Evolutionary conservation across 2,113 vertebrate genomes (phyloP).

Genomic region (Ia io): DNA sequence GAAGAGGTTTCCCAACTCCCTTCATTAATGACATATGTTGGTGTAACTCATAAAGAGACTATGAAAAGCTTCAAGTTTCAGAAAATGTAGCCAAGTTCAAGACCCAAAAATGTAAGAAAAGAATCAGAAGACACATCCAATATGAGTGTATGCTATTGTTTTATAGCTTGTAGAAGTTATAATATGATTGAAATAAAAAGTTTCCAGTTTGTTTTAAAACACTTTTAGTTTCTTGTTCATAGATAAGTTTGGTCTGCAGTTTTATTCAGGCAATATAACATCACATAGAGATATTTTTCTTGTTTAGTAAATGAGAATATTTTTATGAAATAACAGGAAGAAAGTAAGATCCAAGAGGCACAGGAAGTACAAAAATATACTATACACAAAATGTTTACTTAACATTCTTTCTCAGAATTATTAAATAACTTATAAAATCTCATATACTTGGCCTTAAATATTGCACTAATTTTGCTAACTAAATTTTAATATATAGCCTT

Average conservation of each 20-base stretch:
- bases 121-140: slow-evolving; percentile 35
- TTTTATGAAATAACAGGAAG: neutral
- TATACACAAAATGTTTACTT: slow-evolving; percentile 6
- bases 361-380: neutral
- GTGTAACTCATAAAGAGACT: slow-evolving; percentile 36
- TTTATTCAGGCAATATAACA: neutral
- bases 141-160: neutral
- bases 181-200: slow-evolving; percentile 28
- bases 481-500: neutral
- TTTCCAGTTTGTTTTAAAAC: slow-evolving; percentile 10
- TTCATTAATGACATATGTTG: slow-evolving; percentile 71
- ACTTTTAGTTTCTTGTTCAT: neutral
- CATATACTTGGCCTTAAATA: neutral
- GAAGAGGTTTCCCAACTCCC: slow-evolving; percentile 28
- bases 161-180: slow-evolving; percentile 35
- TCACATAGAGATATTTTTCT: neutral
- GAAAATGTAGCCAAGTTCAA: slow-evolving; percentile 53
- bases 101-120: slow-evolving; percentile 62
- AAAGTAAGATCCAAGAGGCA: neutral
- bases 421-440: neutral
- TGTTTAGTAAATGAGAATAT: neutral
- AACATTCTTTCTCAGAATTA: neutral
- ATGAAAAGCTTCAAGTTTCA: slow-evolving; percentile 67
- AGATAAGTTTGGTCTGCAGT: neutral
- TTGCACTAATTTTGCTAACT: neutral